Percentiles rank a stretch among this genome's conserved stretches.
These are phyloP conservation scores for Tetanocera ferruginea DNA, from an alignment of 2,888 invertebrate genomes.

Conservation along the genomic window DNA sequence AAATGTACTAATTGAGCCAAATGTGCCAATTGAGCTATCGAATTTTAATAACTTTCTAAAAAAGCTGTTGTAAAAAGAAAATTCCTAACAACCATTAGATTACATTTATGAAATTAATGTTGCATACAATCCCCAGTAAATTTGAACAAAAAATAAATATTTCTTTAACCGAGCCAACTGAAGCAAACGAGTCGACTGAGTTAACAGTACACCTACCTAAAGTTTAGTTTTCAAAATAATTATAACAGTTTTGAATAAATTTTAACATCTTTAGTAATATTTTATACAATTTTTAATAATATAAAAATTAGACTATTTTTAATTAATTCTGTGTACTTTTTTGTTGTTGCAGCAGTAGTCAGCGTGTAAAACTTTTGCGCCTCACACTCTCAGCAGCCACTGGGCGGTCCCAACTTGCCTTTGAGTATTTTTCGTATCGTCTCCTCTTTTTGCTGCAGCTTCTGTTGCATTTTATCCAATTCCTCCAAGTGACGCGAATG, in stretches of 20 bases:
- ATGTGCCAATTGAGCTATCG: neutral
- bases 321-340: no score
- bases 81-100: no score
- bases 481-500: slow-evolving; percentile 64
- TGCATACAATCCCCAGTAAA: no score
- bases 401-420: slow-evolving; percentile 38
- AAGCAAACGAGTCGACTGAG: neutral
- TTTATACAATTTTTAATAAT: no score
- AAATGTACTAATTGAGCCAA: no score
- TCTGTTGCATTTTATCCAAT: slow-evolving; percentile 62
- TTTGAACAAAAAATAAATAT: no score
- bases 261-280: no score
- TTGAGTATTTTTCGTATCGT: slow-evolving; percentile 65
- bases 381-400: neutral
- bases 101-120: no score
- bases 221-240: neutral
- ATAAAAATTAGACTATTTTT: no score
- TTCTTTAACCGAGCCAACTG: no score
- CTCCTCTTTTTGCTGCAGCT: slow-evolving; percentile 67
- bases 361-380: neutral
- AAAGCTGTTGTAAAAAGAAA: neutral
- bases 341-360: neutral
- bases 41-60: neutral
- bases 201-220: neutral
- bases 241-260: no score